A percentile compares a stretch with the other conserved stretches of the same genome.
phyloP scores from a whole-genome alignment of 2,113 vertebrate genomes.

The Nibea coibor region DNA sequence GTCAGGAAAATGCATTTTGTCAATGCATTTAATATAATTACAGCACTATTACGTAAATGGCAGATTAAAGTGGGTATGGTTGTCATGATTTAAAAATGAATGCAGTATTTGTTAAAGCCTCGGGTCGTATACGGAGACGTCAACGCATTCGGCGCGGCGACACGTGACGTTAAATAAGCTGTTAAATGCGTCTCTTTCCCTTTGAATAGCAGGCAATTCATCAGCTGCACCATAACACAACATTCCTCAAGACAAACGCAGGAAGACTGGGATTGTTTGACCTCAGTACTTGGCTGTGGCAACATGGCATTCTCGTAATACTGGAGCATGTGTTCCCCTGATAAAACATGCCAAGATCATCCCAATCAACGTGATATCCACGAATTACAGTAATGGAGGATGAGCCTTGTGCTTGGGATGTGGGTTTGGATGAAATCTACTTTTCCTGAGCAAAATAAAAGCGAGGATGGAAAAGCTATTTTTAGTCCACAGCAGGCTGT shows the following conservation, averaged over 20 bases:
- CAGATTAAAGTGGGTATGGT: conserved; percentile 7
- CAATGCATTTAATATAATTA: conserved; percentile 18
- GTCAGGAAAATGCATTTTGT: conserved; percentile 46
- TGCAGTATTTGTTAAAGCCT: not conserved
- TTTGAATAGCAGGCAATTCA: conserved; percentile 41
- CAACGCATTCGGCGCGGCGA: conserved; percentile 5
- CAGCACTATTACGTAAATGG: not conserved
- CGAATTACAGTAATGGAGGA: conserved; percentile 3
- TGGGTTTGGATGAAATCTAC: conserved; percentile 24
- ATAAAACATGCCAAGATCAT: conserved; percentile 15
- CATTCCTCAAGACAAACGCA: conserved; percentile 81
- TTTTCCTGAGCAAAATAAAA: conserved; percentile 43
- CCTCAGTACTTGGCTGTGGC: conserved; percentile 14
- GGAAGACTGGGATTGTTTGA: conserved; percentile 73
- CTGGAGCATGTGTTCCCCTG: not conserved
- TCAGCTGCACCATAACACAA: conserved; percentile 52
- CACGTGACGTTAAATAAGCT: conserved; percentile 14
- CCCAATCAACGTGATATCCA: conserved; percentile 5
- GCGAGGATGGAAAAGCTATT: conserved; percentile 34
- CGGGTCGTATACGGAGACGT: conserved; percentile 15
- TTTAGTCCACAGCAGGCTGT: conserved; percentile 42
- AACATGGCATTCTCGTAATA: conserved; percentile 33
- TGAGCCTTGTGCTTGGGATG: not conserved
- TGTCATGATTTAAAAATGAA: conserved; percentile 17
- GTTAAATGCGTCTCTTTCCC: conserved; percentile 36